These are phyloP conservation scores for Phragmatobia fuliginosa DNA, from an alignment of 2,888 invertebrate genomes.

Conservation along the genomic window DNA sequence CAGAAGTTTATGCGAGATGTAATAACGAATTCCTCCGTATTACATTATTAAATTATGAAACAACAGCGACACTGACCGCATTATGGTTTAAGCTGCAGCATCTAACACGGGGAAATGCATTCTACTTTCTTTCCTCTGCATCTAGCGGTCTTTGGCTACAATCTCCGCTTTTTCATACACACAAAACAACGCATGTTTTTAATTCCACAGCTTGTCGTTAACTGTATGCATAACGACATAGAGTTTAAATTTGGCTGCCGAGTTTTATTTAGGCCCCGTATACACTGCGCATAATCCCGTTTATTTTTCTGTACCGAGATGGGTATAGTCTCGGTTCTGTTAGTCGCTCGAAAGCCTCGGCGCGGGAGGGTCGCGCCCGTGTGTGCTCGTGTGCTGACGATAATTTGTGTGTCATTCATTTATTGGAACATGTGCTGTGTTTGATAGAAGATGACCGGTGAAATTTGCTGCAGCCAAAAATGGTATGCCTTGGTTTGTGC, in stretches of 20 bases:
- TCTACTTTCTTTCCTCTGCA: constrained; percentile 83
- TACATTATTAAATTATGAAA: constrained; percentile 65
- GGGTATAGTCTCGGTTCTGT: constrained; percentile 52
- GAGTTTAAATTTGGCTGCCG: constrained; percentile 53
- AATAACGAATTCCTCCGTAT: constrained; percentile 16
- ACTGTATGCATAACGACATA: constrained; percentile 40
- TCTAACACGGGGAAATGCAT: constrained; percentile 75
- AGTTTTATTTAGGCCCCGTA: constrained; percentile 60
- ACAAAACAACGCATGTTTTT: constrained; percentile 59
- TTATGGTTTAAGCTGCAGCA: constrained; percentile 72
- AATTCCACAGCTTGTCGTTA: constrained; percentile 26
- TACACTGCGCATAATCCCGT: constrained; percentile 70
- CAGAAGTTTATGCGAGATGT: constrained; percentile 23
- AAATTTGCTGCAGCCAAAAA: constrained; percentile 72
- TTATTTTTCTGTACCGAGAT: constrained; percentile 69
- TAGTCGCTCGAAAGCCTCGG: constrained; percentile 69
- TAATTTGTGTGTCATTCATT: constrained; percentile 52
- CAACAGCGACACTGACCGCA: constrained; percentile 71
- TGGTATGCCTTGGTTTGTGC: constrained; percentile 74
- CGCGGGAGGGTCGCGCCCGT: constrained; percentile 58
- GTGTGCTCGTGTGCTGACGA: constrained; percentile 38
- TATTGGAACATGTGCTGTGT: constrained; percentile 76
- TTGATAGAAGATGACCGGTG: constrained; percentile 79
- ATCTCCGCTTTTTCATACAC: constrained; percentile 44
- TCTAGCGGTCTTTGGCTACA: constrained; percentile 68